phyloP scores from a whole-genome alignment of 2,888 invertebrate genomes.

The Limnephilus marmoratus region DNA sequence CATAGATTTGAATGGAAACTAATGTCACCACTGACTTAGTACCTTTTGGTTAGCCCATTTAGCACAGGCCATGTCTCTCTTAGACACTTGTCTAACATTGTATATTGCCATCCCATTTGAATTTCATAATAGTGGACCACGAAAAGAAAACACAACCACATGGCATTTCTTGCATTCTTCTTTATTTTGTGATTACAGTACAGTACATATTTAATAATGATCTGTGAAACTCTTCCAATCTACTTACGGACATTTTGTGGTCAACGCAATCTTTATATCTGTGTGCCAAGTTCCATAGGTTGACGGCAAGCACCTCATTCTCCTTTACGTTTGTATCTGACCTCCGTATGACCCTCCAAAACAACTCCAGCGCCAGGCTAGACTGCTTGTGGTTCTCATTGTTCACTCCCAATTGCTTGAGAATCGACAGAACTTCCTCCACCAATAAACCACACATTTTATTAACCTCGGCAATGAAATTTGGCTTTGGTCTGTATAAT shows the following conservation, averaged over 20 bases:
- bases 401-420: slow-evolving; percentile 83
- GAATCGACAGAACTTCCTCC: slow-evolving; percentile 84
- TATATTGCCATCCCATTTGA: too few relatives aligned
- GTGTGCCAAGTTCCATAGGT: slow-evolving; percentile 89
- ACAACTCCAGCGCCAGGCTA: slow-evolving; percentile 84
- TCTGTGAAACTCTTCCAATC: not conserved
- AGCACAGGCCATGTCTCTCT: too few relatives aligned
- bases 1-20: too few relatives aligned
- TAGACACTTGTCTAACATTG: too few relatives aligned
- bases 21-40: too few relatives aligned
- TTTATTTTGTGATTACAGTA: too few relatives aligned
- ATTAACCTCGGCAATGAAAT: slow-evolving; percentile 89
- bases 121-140: too few relatives aligned
- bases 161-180: too few relatives aligned
- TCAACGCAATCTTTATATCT: slow-evolving; percentile 80
- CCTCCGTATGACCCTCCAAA: slow-evolving; percentile 81
- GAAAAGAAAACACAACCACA: too few relatives aligned
- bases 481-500: slow-evolving; percentile 92
- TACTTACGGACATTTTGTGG: slow-evolving; percentile 74
- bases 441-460: slow-evolving; percentile 86
- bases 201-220: not conserved
- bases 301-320: slow-evolving; percentile 83
- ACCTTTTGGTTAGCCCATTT: too few relatives aligned
- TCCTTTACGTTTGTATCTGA: slow-evolving; percentile 80
- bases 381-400: slow-evolving; percentile 84